A percentile compares a stretch with the other conserved stretches of the same genome.
Conservation (phyloP, 2,888 invertebrate species). For the Apodemia hepburni region DNA sequence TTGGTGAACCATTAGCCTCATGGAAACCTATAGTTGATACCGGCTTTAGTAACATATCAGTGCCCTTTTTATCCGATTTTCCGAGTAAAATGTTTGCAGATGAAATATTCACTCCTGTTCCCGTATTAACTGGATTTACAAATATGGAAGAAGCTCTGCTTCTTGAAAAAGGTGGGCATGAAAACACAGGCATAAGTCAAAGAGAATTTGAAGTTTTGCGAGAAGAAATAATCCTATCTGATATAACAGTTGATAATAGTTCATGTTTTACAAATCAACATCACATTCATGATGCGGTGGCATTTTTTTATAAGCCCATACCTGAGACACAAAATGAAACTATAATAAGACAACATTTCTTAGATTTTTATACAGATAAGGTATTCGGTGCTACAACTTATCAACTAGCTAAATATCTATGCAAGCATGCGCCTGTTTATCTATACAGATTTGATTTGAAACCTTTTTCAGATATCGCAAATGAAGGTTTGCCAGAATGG, state of each 20-base stretch:
- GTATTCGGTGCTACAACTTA: conserved; percentile 86
- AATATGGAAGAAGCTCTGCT: conserved; percentile 90
- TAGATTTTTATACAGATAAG: conserved; percentile 88
- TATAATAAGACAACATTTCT: conserved; percentile 81
- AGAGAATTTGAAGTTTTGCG: conserved; percentile 82
- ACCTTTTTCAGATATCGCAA: conserved; percentile 82
- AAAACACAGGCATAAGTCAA: conserved; percentile 81
- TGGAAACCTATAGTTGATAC: conserved; percentile 91
- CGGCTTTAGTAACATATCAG: conserved; percentile 83
- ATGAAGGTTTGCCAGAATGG: conserved; percentile 87
- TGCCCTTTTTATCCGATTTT: conserved; percentile 83
- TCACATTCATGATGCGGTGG: conserved; percentile 85
- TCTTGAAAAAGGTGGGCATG: conserved; percentile 77
- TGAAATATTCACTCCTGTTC: conserved; percentile 83
- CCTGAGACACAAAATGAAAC: conserved; percentile 82
- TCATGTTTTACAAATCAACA: conserved; percentile 82
- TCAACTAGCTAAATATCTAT: conserved; percentile 83
- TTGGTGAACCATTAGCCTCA: conserved; percentile 78
- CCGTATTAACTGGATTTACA: conserved; percentile 88
- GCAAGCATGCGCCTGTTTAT: conserved; percentile 81
- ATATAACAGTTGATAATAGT: conserved; percentile 79
- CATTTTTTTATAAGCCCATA: conserved; percentile 87
- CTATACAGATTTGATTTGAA: conserved; percentile 89
- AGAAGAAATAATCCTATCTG: conserved; percentile 81
- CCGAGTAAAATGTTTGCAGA: conserved; percentile 82